A percentile compares a stretch with the other conserved stretches of the same genome.
phyloP scores from a whole-genome alignment of 2,113 vertebrate genomes.

The Lepisosteus osseus region DNA sequence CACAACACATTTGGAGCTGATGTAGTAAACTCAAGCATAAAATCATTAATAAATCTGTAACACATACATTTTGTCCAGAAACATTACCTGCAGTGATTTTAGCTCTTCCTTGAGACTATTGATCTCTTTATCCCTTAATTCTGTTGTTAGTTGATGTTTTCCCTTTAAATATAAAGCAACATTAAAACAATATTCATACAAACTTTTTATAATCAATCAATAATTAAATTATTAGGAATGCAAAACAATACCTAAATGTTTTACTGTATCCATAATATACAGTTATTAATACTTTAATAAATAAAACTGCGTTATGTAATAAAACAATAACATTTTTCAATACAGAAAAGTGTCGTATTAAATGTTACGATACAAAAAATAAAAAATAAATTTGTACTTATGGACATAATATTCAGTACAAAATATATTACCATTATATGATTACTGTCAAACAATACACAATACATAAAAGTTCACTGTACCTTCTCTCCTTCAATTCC shows the following conservation, averaged over 20 bases:
- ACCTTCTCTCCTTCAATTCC: conserved; percentile 88
- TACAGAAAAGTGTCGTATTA: too few relatives aligned
- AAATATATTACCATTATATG: conserved; percentile 19
- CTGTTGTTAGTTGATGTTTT: conserved; percentile 74
- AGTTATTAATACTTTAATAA: background rate
- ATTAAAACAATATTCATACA: conserved; percentile 25
- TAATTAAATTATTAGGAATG: too few relatives aligned
- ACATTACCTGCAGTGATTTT: conserved; percentile 84
- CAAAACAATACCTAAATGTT: too few relatives aligned
- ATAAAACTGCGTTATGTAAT: conserved; percentile 14
- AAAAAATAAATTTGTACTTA: too few relatives aligned
- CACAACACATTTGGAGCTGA: conserved; percentile 25
- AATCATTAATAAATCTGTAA: too few relatives aligned
- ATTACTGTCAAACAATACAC: too few relatives aligned
- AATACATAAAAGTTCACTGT: conserved; percentile 26
- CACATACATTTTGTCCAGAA: background rate
- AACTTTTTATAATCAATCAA: background rate
- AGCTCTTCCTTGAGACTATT: conserved; percentile 84
- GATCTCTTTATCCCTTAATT: conserved; percentile 90
- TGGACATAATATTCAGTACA: background rate
- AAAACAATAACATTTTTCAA: conserved; percentile 26
- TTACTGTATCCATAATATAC: conserved; percentile 5
- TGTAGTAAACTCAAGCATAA: background rate
- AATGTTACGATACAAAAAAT: too few relatives aligned
- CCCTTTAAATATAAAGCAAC: conserved; percentile 65